Evolutionary conservation across 2,797 vertebrate species (phyloP).

Genomic region (Halcyon chelicuti): DNA sequence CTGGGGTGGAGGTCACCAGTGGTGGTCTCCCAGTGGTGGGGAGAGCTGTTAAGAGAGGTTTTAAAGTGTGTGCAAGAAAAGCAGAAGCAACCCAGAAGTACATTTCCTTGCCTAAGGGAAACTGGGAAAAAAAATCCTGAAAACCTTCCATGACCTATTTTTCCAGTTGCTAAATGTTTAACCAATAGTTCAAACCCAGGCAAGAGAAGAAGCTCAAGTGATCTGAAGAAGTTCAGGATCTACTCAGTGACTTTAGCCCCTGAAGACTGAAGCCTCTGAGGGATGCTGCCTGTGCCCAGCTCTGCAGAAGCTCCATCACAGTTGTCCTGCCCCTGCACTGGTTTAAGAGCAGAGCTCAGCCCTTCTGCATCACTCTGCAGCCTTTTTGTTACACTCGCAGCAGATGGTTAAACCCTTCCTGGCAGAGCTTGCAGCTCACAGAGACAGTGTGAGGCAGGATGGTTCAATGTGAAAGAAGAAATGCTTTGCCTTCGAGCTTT

Average conservation of each 20-base stretch:
- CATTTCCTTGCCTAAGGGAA: not conserved
- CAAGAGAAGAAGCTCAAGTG: not conserved
- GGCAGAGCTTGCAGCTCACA: not conserved
- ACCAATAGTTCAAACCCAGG: not conserved
- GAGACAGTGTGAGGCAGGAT: not conserved
- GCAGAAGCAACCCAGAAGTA: not conserved
- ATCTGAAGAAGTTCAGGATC: not conserved
- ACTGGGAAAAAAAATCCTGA: not conserved
- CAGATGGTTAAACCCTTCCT: constrained; percentile 38
- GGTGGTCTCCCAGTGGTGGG: no score
- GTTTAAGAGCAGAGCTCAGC: not conserved
- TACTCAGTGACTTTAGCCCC: not conserved
- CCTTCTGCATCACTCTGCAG: not conserved
- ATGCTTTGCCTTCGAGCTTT: not conserved
- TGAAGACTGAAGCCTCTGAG: not conserved
- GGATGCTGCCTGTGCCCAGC: rapidly evolving
- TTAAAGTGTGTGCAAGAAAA: not conserved
- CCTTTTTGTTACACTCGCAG: not conserved
- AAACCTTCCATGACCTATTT: not conserved
- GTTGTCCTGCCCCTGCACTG: not conserved
- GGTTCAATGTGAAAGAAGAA: not conserved
- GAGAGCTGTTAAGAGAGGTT: not conserved
- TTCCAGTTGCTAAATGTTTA: not conserved
- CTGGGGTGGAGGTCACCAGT: not conserved
- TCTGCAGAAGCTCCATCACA: not conserved